Percentiles rank a stretch among this genome's conserved stretches.
Conservation (phyloP, 2,888 invertebrate genomes). For the Oscheius sp. region DNA sequence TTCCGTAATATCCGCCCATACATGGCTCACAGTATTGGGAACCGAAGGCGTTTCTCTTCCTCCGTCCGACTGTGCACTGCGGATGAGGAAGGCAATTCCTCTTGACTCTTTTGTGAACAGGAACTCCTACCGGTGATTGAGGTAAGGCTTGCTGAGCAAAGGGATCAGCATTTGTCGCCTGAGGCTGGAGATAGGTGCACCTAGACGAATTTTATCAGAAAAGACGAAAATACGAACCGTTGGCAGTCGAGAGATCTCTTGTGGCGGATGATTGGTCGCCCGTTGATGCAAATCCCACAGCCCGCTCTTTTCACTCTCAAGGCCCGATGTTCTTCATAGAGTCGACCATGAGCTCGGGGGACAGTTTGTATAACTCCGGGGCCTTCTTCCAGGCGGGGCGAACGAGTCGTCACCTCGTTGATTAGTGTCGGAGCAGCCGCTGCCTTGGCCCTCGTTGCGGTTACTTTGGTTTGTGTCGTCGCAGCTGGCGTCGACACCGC, state of each 20-base stretch:
- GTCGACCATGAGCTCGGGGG: slow-evolving; percentile 54
- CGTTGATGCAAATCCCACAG: slow-evolving; percentile 61
- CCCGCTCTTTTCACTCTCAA: slow-evolving; percentile 50
- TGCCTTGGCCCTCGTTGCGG: slow-evolving; percentile 31
- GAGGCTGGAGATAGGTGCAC: slow-evolving; percentile 62
- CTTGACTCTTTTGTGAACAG: slow-evolving; percentile 48
- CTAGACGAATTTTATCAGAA: too few relatives aligned
- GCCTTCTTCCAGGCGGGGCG: slow-evolving; percentile 14
- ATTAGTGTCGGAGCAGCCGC: slow-evolving; percentile 35
- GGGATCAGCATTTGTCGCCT: slow-evolving; percentile 53
- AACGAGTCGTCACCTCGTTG: neutral
- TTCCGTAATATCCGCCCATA: slow-evolving; percentile 59
- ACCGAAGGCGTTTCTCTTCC: slow-evolving; percentile 57
- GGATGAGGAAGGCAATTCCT: slow-evolving; percentile 66
- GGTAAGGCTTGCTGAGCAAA: slow-evolving; percentile 39
- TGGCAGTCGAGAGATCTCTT: slow-evolving; percentile 58
- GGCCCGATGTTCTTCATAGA: slow-evolving; percentile 50
- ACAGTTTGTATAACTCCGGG: slow-evolving; percentile 40
- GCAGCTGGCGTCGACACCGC: neutral
- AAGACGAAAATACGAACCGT: neutral
- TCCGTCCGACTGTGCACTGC: slow-evolving; percentile 53
- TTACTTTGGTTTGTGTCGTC: slow-evolving; percentile 4
- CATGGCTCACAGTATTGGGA: slow-evolving; percentile 68
- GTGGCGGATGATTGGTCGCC: slow-evolving; percentile 46
- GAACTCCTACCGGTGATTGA: slow-evolving; percentile 49